These are phyloP conservation scores for Agrotis segetum DNA, from an alignment of 2,888 invertebrate genomes.

Conservation along the genomic window DNA sequence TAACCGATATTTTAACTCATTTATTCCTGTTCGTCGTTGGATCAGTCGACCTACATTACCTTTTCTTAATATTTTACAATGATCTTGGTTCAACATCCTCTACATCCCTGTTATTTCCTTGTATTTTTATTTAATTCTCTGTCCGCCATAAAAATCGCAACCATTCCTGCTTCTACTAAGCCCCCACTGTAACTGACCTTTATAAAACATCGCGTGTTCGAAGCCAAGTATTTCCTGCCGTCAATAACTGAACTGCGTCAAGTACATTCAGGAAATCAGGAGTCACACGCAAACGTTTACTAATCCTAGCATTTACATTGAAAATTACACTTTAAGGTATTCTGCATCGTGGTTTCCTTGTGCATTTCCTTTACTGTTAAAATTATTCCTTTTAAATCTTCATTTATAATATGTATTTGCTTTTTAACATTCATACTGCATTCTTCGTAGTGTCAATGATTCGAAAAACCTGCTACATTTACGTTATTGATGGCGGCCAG, in stretches of 20 bases:
- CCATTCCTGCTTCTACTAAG: neutral
- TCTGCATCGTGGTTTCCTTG: slow-evolving; percentile 13
- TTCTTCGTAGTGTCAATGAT: neutral
- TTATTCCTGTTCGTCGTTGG: neutral
- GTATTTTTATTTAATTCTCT: neutral
- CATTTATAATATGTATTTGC: neutral
- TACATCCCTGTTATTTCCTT: neutral
- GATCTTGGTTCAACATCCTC: neutral
- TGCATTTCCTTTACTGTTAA: slow-evolving; percentile 9
- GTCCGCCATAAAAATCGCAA: slow-evolving; percentile 1
- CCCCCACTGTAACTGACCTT: slow-evolving; percentile 19
- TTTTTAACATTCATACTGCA: neutral
- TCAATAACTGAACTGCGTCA: slow-evolving; percentile 32
- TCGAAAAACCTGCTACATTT: too few species aligned
- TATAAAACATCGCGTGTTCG: slow-evolving; percentile 49
- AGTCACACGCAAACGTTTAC: slow-evolving; percentile 37
- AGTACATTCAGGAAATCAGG: slow-evolving; percentile 19
- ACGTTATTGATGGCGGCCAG: too few species aligned
- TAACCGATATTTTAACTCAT: neutral
- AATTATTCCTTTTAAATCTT: too few species aligned
- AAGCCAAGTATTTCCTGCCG: slow-evolving; percentile 40
- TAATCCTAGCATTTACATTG: slow-evolving; percentile 23
- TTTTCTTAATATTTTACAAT: neutral
- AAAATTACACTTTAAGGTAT: slow-evolving; percentile 25
- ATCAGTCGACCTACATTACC: neutral